A percentile compares a stretch with the other conserved stretches of the same genome.
These are phyloP conservation scores for Loripinus fragilis DNA, from an alignment of 2,888 invertebrate species.

Conservation along the genomic window DNA sequence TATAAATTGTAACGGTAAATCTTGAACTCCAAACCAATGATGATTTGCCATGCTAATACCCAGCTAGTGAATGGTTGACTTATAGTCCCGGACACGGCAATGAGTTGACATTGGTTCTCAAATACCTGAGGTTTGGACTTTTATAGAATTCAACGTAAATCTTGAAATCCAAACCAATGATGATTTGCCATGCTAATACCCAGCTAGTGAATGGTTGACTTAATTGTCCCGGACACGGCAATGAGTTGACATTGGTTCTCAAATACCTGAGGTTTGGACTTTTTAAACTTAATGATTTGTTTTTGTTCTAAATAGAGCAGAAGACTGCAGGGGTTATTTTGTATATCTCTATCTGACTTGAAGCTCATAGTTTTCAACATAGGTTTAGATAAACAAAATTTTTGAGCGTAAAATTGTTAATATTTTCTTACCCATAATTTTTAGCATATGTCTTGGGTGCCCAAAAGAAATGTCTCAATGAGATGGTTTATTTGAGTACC, in stretches of 20 bases:
- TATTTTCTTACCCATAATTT: too few relatives aligned
- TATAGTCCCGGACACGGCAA: slow-evolving; percentile 47
- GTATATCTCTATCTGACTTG: too few relatives aligned
- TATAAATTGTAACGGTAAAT: too few relatives aligned
- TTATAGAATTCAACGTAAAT: too few relatives aligned
- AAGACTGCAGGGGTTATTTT: too few relatives aligned
- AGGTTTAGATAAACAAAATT: too few relatives aligned
- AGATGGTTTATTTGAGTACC: too few relatives aligned
- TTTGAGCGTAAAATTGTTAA: too few relatives aligned
- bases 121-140: slow-evolving; percentile 41
- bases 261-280: slow-evolving; percentile 44
- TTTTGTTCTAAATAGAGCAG: too few relatives aligned
- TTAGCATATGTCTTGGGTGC: too few relatives aligned
- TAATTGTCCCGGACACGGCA: slow-evolving; percentile 49
- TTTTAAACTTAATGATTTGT: background rate
- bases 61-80: slow-evolving; percentile 69
- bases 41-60: slow-evolving; percentile 80
- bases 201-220: slow-evolving; percentile 70
- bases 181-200: slow-evolving; percentile 80
- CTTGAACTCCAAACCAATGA: slow-evolving; percentile 62
- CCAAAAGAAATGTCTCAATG: too few relatives aligned
- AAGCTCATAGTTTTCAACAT: too few relatives aligned
- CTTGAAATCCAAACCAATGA: slow-evolving; percentile 64
- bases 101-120: slow-evolving; percentile 41
- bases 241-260: slow-evolving; percentile 43